Percentiles rank a stretch among this genome's conserved stretches.
Conservation (phyloP, 2,888 invertebrate genomes). For the Choreutis nemorana region DNA sequence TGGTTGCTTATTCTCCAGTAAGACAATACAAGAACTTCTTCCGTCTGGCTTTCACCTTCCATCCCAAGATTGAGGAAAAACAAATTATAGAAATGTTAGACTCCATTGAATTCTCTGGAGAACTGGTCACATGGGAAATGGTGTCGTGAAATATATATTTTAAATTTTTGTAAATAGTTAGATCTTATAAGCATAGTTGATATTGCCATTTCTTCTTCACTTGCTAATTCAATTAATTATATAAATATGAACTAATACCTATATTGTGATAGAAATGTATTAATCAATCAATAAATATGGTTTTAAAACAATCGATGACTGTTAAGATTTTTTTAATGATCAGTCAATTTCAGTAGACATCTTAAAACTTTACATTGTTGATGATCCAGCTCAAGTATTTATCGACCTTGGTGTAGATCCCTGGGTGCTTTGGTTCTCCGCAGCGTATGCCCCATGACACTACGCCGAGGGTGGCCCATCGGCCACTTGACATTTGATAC, state of each 20-base stretch:
- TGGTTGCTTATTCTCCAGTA: constrained; percentile 82
- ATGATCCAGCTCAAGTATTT: constrained; percentile 77
- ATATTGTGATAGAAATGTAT: too few species aligned
- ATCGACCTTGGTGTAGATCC: constrained; percentile 80
- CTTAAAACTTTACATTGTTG: constrained; percentile 55
- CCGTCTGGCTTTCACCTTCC: constrained; percentile 77
- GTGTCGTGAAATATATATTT: too few species aligned
- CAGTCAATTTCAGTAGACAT: constrained; percentile 7
- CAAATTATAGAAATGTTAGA: constrained; percentile 71
- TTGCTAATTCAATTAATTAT: too few species aligned
- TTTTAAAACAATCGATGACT: too few species aligned
- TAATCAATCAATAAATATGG: too few species aligned
- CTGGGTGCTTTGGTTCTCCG: constrained; percentile 78
- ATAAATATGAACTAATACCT: too few species aligned
- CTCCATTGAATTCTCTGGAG: constrained; percentile 71
- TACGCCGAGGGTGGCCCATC: constrained; percentile 81
- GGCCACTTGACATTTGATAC: constrained; percentile 74
- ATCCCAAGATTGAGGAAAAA: constrained; percentile 65
- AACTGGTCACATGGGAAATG: constrained; percentile 21
- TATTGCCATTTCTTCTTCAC: too few species aligned
- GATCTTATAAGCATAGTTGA: too few species aligned
- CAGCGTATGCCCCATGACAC: constrained; percentile 89
- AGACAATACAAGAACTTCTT: constrained; percentile 77
- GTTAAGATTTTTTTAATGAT: too few species aligned
- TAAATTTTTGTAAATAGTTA: too few species aligned